These are phyloP conservation scores for Hippocampus guttulatus DNA, from an alignment of 2,113 vertebrate genomes.

Conservation along the genomic window DNA sequence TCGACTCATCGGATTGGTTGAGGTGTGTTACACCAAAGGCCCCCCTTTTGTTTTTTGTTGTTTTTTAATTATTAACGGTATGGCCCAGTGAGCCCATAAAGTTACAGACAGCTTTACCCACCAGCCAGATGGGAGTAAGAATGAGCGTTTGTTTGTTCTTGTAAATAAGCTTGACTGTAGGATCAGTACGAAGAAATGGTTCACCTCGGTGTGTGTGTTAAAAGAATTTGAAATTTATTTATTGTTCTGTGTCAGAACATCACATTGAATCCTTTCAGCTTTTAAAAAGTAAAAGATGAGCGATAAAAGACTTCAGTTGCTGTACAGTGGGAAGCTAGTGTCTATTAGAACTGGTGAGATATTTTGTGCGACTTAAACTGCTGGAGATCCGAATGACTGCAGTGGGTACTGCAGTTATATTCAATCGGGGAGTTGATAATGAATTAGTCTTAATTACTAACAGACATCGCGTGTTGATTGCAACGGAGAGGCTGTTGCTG, in stretches of 20 bases:
- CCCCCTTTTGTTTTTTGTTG: not conserved
- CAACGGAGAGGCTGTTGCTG: conserved; percentile 39
- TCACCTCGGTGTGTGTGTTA: conserved; percentile 37
- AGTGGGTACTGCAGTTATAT: conserved; percentile 40
- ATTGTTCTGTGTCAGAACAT: conserved; percentile 82
- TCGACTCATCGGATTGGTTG: conserved; percentile 36
- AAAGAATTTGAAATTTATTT: conserved; percentile 60
- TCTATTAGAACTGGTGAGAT: conserved; percentile 25
- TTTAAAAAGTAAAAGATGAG: conserved; percentile 62
- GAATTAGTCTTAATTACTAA: conserved; percentile 53
- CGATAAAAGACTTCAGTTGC: conserved; percentile 50
- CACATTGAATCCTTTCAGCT: conserved; percentile 60
- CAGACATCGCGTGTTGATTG: conserved; percentile 38
- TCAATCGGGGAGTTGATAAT: conserved; percentile 33
- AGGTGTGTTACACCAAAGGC: conserved; percentile 38
- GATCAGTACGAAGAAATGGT: conserved; percentile 31
- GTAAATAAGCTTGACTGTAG: conserved; percentile 49
- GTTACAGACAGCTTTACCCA: conserved; percentile 70
- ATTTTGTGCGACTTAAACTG: conserved; percentile 31
- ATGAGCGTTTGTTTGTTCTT: conserved; percentile 47
- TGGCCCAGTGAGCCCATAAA: conserved; percentile 33
- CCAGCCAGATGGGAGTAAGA: conserved; percentile 21
- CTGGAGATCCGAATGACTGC: conserved; percentile 22
- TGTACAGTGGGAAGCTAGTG: conserved; percentile 37
- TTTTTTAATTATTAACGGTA: conserved; percentile 3